These are phyloP conservation scores for Tachysurus vachellii DNA, from an alignment of 2,113 vertebrate species.

Conservation along the genomic window DNA sequence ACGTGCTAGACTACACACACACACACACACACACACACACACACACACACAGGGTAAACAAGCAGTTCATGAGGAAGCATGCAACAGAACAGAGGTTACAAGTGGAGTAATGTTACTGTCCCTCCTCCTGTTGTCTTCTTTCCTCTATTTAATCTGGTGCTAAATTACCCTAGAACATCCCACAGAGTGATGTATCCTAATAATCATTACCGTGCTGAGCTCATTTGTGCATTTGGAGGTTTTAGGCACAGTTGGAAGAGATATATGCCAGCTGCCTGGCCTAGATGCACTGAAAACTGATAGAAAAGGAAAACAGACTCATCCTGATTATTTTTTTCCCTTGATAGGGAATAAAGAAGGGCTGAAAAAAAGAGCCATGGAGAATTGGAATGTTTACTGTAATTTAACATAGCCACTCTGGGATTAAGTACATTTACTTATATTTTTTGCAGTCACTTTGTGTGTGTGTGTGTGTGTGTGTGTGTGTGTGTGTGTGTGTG, in stretches of 20 bases:
- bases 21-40: slow-evolving; percentile 15
- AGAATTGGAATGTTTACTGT: neutral
- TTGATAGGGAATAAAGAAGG: slow-evolving; percentile 14
- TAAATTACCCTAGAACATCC: slow-evolving; percentile 45
- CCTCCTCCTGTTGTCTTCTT: slow-evolving; percentile 23
- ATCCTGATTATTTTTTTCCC: slow-evolving; percentile 15
- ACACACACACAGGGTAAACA: neutral
- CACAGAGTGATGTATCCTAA: slow-evolving; percentile 50
- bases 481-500: too few relatives aligned
- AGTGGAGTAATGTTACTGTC: slow-evolving; percentile 30
- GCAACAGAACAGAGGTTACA: slow-evolving; percentile 36
- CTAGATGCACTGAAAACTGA: slow-evolving; percentile 36
- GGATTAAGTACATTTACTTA: neutral
- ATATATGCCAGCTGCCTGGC: slow-evolving; percentile 35
- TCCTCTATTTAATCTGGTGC: slow-evolving; percentile 45
- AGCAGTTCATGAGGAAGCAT: slow-evolving; percentile 22
- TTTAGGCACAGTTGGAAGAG: slow-evolving; percentile 20
- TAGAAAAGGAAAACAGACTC: slow-evolving; percentile 31
- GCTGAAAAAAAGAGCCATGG: neutral
- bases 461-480: too few relatives aligned
- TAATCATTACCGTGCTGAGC: slow-evolving; percentile 45
- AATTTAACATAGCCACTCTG: neutral
- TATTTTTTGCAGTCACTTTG: neutral
- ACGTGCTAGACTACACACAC: slow-evolving; percentile 33
- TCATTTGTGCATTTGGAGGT: slow-evolving; percentile 45